phyloP scores from a whole-genome alignment of 2,888 invertebrate genomes.

The Lycophotia porphyrea region DNA sequence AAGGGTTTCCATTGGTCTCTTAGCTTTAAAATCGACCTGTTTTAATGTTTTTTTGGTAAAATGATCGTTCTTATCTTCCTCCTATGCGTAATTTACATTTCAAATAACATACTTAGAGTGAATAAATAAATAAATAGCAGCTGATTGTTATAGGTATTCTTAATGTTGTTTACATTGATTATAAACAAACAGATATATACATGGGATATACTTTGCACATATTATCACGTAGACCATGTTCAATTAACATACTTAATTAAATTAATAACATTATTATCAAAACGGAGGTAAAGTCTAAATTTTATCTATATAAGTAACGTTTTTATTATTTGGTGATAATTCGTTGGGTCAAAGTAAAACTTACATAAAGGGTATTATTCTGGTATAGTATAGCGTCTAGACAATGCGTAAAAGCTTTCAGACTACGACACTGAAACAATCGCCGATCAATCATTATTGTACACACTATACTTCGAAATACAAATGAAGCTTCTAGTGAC shows the following conservation, averaged over 20 bases:
- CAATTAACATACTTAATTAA: constrained; percentile 52
- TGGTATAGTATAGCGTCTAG: background rate
- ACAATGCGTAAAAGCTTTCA: background rate
- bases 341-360: background rate
- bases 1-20: constrained; percentile 24
- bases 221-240: constrained; percentile 45
- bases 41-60: constrained; percentile 25
- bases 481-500: background rate
- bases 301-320: constrained; percentile 16
- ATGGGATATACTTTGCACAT: constrained; percentile 33
- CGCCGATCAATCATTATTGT: constrained; percentile 4
- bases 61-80: constrained; percentile 28
- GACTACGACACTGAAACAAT: background rate
- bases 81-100: constrained; percentile 45
- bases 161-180: constrained; percentile 46
- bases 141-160: constrained; percentile 42
- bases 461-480: background rate
- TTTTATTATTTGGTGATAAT: background rate
- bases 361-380: background rate
- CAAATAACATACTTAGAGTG: constrained; percentile 5
- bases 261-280: constrained; percentile 30
- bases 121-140: constrained; percentile 52
- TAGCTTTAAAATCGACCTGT: constrained; percentile 3
- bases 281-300: constrained; percentile 15
- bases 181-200: constrained; percentile 33